phyloP scores from a whole-genome alignment of 1,140 invertebrate genomes.

The Druon quercuslanigerum region DNA sequence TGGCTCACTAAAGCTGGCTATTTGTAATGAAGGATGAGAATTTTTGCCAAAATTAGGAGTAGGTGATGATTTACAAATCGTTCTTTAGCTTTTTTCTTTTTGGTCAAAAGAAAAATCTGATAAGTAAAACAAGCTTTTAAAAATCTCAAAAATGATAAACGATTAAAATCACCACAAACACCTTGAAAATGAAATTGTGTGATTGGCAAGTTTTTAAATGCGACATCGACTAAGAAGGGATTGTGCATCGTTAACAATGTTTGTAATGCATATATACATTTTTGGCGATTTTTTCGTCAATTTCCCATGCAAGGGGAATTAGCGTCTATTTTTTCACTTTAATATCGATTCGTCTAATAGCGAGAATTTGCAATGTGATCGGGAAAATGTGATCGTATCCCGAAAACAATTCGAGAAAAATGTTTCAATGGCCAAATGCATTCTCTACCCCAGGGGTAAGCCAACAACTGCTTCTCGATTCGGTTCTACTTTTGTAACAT shows the following conservation, averaged over 20 bases:
- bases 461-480: slow-evolving; percentile 21
- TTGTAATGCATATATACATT: slow-evolving; percentile 3
- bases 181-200: not conserved
- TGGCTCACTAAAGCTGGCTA: slow-evolving; percentile 15
- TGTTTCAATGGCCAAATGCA: slow-evolving; percentile 24
- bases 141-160: not conserved
- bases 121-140: not conserved
- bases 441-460: slow-evolving; percentile 12
- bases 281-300: slow-evolving; percentile 7
- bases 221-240: slow-evolving; percentile 13
- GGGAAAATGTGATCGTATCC: slow-evolving; percentile 1
- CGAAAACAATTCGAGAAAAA: slow-evolving; percentile 10
- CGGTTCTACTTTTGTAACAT: slow-evolving; percentile 18
- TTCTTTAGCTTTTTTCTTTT: not conserved
- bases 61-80: not conserved
- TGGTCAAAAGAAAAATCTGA: not conserved
- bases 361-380: slow-evolving; percentile 17
- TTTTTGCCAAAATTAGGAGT: not conserved
- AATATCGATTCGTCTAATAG: slow-evolving; percentile 17
- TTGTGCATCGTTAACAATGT: slow-evolving; percentile 16
- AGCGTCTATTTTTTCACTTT: slow-evolving; percentile 28
- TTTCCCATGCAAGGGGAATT: not conserved
- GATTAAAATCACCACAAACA: not conserved
- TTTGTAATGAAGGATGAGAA: slow-evolving; percentile 15
- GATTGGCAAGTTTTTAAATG: not conserved